Evolutionary conservation across 2,888 invertebrate species (phyloP), one percentile per base, ranked within the genome.

Genomic region (Ceraclea dissimilis): DNA sequence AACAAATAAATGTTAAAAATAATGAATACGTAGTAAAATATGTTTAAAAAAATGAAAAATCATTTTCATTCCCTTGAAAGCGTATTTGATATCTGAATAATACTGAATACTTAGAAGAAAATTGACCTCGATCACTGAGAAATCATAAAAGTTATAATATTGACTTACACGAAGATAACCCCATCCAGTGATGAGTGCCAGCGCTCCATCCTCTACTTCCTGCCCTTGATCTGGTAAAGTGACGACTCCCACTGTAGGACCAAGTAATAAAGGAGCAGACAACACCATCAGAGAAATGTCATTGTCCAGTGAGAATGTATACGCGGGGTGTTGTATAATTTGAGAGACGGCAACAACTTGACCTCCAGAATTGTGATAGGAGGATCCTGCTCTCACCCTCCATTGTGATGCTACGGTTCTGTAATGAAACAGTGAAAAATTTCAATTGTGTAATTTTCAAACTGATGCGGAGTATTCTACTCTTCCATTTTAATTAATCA

Each of bases 171-270:
- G 4, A 2, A 19, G 4, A 8, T n/a, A 18, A 11, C 77, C 77
- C 66, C 68, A 77, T 57, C 77, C 77, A 46, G 76, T 71, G 1
- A 77, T 74, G 2, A 75, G n/a, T 2, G 76, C 76, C 62, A 67
- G 67, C n/a, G 68, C 65, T 2, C 74, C 74, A 57, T 57, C 64
- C 31, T 68, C 63, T 8, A 76, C 58, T 10, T 59, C 54, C 10
- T 66, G 63, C 57, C 64, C 61, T 34, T 64, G 46, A 1, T 66
- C 60, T 10, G 76, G 71, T 49, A 72, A 63, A 1, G 62, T 22
- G 17, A 75, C 63, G 2, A 71, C 63, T 18, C 60, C 63, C 1
- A 74, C 66, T 21, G 63, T 68, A 31, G 61, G 44, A 26, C 68
- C 64, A 16, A 72, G 73, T 0, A 55, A 62, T 10, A 77, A 73